Evolutionary conservation across 1,140 invertebrate genomes (phyloP).

Genomic region (Drosophila hydei): DNA sequence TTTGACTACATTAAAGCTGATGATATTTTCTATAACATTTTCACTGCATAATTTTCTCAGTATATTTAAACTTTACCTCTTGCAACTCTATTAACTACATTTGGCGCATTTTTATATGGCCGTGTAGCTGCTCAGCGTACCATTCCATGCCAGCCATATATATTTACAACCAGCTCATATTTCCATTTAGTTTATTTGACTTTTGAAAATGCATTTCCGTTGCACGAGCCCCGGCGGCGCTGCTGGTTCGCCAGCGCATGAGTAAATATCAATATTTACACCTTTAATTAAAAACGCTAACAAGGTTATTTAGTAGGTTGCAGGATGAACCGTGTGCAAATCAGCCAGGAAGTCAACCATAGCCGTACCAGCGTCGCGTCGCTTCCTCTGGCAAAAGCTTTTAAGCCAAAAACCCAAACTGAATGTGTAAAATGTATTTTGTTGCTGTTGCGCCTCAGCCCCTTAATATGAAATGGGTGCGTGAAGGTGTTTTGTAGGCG

Average conservation of each 20-base stretch:
- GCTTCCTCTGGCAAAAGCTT: constrained; percentile 60
- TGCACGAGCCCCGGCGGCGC: constrained; percentile 38
- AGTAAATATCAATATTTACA: constrained; percentile 83
- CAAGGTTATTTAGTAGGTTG: constrained; percentile 78
- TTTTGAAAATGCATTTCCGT: constrained; percentile 76
- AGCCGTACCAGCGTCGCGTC: constrained; percentile 40
- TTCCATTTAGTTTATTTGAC: constrained; percentile 76
- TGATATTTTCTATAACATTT: too few relatives aligned
- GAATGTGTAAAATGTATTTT: constrained; percentile 63
- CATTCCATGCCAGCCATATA: constrained; percentile 21
- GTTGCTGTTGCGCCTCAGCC: constrained; percentile 22
- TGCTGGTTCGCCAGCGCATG: constrained; percentile 42
- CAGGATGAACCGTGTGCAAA: constrained; percentile 32
- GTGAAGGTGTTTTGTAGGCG: not conserved
- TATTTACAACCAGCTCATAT: constrained; percentile 66
- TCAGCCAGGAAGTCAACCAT: constrained; percentile 67
- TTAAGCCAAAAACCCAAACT: constrained; percentile 73
- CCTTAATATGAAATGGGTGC: constrained; percentile 4
- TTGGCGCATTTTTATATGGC: not conserved
- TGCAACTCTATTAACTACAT: not conserved
- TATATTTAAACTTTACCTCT: too few relatives aligned
- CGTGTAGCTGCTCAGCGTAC: constrained; percentile 26
- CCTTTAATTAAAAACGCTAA: constrained; percentile 83
- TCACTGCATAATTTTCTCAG: too few relatives aligned
- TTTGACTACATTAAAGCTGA: too few relatives aligned